Percentiles rank a stretch among this genome's conserved stretches.
These are phyloP conservation scores for Calliopsis andreniformis DNA, from an alignment of 1,140 invertebrate genomes.

Conservation along the genomic window DNA sequence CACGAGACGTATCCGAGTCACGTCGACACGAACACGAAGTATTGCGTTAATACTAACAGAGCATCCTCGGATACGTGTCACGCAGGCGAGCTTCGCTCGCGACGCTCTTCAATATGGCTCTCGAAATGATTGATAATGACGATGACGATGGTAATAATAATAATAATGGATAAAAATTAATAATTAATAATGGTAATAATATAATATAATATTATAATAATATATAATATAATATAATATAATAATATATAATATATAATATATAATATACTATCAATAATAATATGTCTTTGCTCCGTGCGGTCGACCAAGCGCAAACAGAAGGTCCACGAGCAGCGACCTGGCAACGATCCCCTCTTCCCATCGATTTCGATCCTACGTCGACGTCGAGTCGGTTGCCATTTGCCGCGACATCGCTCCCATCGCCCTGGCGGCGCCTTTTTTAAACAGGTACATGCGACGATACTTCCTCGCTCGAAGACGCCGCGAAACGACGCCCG, in stretches of 20 bases:
- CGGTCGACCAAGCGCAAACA: slow-evolving; percentile 68
- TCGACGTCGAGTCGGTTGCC: slow-evolving; percentile 1
- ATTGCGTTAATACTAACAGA: slow-evolving; percentile 74
- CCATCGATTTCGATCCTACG: background rate
- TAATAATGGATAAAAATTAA: slow-evolving; percentile 61
- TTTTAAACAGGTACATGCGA: slow-evolving; percentile 46
- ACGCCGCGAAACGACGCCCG: slow-evolving; percentile 30
- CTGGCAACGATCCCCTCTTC: background rate
- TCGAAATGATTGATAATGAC: slow-evolving; percentile 53
- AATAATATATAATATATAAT: slow-evolving; percentile 62
- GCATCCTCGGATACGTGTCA: slow-evolving; percentile 58
- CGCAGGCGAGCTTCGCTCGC: no score
- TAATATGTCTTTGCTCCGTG: slow-evolving; percentile 73
- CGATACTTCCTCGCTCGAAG: slow-evolving; percentile 38
- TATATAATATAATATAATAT: slow-evolving; percentile 63
- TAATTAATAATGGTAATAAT: slow-evolving; percentile 65
- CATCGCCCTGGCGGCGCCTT: slow-evolving; percentile 34
- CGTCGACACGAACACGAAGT: no score
- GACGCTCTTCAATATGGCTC: no score
- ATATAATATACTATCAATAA: slow-evolving; percentile 62
- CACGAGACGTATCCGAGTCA: no score
- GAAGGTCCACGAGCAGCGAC: slow-evolving; percentile 1
- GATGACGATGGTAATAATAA: slow-evolving; percentile 59
- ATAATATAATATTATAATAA: slow-evolving; percentile 58
- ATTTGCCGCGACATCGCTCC: background rate